Base-by-base conservation (phyloP, 1,140 invertebrate species). In the Dinothrombium tinctorium region DNA sequence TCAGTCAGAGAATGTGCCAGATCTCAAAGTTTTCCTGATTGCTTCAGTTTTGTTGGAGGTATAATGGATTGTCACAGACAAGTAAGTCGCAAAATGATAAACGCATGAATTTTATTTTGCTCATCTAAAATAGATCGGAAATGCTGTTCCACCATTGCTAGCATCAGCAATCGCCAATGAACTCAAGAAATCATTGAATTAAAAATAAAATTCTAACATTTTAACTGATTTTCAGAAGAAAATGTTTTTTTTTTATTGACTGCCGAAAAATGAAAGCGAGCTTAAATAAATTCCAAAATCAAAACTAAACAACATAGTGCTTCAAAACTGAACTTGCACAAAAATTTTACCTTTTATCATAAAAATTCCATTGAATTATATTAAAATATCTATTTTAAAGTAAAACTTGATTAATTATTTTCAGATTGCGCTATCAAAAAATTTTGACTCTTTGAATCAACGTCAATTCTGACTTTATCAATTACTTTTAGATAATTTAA, bases 1-100 rank as follows among this genome's bases (percentile, higher is more conserved):
- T 80, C 76, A 53, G 76, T 84, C 8, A 58, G 79, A 15, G 80
- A 86, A 57, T 82, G 77, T 59, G 80, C 80, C 1, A 62, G 80
- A 37, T 82, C 77, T 14, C 80, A 87, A 60, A 79, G 76, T 29
- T 86, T 86, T 57, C 73, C 70, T 4, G 80, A 86, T 59, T 63
- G 61, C 0, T 83, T 76, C 53, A 53, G 68, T 28, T 82, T 84
- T 59, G 72, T 66, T 51, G 81, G 80, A 23, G 69, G 56, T 46
- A 66, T 79, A 48, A 56, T 71, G 26, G 76, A 84, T 51, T 79
- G 76, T 50, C 73, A 87, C 56, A 58, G 76, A 54, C 79, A 86
- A 68, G 71, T 80, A 47, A 43, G 43, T 44, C 25, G 28, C 15
- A 17, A 33, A 9, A 9, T 21, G 17, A 1, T n/a, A 33, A 23